A percentile compares a stretch with the other conserved stretches of the same genome.
Evolutionary conservation across 2,113 vertebrate genomes (phyloP).

Genomic region (Scomber scombrus): DNA sequence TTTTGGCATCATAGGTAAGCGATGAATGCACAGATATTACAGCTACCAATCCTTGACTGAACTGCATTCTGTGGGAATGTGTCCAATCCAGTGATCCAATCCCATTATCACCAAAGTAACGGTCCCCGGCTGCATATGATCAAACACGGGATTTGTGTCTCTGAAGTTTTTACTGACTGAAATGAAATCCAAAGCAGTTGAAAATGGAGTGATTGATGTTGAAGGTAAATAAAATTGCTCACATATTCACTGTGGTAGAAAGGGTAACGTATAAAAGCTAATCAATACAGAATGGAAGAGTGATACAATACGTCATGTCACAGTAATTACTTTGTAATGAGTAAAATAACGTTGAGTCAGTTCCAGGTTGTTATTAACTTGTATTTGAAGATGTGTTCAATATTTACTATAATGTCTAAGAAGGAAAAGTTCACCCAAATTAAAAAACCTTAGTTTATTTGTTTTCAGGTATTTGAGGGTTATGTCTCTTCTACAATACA

Average conservation of each 20-base stretch:
- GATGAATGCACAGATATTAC: slow-evolving; percentile 39
- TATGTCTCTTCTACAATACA: too few relatives aligned
- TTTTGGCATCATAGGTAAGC: slow-evolving; percentile 57
- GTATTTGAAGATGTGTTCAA: neutral
- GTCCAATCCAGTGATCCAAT: slow-evolving; percentile 60
- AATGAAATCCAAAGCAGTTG: slow-evolving; percentile 59
- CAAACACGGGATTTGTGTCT: slow-evolving; percentile 60
- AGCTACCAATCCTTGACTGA: slow-evolving; percentile 26
- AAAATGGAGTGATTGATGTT: slow-evolving; percentile 60
- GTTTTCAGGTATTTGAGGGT: too few relatives aligned
- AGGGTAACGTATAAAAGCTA: slow-evolving; percentile 9
- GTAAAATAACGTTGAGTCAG: slow-evolving; percentile 31
- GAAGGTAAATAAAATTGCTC: slow-evolving; percentile 66
- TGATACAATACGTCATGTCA: neutral
- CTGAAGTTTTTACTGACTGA: slow-evolving; percentile 64
- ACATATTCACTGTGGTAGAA: slow-evolving; percentile 41
- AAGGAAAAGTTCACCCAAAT: too few relatives aligned
- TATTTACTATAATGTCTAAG: neutral
- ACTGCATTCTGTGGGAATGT: slow-evolving; percentile 29
- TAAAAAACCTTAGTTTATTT: too few relatives aligned
- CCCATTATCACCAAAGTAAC: slow-evolving; percentile 64
- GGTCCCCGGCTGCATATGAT: slow-evolving; percentile 51
- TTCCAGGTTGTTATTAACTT: neutral
- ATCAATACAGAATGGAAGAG: slow-evolving; percentile 9
- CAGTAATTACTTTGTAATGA: slow-evolving; percentile 34